Conservation (phyloP, 1,140 invertebrate species). For the Cotesia typhae region DNA sequence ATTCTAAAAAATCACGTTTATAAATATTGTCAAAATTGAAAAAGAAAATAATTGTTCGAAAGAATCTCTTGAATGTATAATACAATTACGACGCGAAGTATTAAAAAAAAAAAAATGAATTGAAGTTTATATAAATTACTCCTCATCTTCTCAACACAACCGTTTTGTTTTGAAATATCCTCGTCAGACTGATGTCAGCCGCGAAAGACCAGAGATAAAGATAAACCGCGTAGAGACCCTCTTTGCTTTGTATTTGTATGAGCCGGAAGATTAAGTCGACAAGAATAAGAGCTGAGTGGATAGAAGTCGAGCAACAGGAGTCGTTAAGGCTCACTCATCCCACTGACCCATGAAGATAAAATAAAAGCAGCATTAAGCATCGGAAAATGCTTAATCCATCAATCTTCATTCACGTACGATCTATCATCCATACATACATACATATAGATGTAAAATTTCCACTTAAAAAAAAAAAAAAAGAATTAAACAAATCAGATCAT, state of each 20-base stretch:
- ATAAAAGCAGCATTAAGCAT: slow-evolving; percentile 36
- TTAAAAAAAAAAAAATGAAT: no score
- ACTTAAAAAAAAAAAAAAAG: no score
- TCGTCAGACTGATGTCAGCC: slow-evolving; percentile 21
- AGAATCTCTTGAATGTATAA: no score
- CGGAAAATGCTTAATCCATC: slow-evolving; percentile 47
- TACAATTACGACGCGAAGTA: no score
- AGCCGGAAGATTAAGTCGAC: slow-evolving; percentile 58
- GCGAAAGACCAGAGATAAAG: slow-evolving; percentile 49
- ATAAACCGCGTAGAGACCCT: slow-evolving; percentile 44
- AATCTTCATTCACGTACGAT: slow-evolving; percentile 34
- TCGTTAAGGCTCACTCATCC: neutral
- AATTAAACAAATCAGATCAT: no score
- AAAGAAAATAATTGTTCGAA: no score
- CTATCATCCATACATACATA: slow-evolving; percentile 32
- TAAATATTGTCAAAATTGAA: no score
- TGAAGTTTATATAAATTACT: neutral
- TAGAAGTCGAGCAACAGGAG: neutral
- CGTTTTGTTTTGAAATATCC: no score
- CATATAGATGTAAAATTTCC: no score
- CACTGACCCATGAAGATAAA: slow-evolving; percentile 63
- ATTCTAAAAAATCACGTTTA: no score
- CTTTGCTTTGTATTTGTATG: slow-evolving; percentile 47
- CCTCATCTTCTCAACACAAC: neutral
- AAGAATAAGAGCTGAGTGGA: slow-evolving; percentile 44